Base-by-base conservation (phyloP, 2,888 invertebrate genomes). In the Euphydryas editha region DNA sequence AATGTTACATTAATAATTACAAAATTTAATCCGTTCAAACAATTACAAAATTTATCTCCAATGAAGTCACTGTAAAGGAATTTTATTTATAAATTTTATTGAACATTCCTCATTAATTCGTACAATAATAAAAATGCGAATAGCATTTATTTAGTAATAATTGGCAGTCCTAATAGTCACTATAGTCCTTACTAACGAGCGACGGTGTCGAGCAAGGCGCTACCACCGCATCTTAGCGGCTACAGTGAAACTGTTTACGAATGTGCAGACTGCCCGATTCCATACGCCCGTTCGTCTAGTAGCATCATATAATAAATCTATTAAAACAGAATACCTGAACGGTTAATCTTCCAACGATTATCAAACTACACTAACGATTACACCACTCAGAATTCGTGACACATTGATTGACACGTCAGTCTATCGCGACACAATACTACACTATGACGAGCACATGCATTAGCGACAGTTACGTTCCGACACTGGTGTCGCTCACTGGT, bases 1-100 rank as follows among this genome's bases (percentile, higher is more conserved):
- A 92, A 89, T 80, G 82, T 86, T 86, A 91, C 82, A 84, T 88
- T 85, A 84, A 85, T 91, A 88, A 88, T 91, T 90, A 92, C 90
- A 92, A 90, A 90, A 88, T 85, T 83, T 83, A 88, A 86, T 88
- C 79, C 81, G 89, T 90, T 89, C 91, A 88, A 89, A 90, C 80
- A 81, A 89, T 90, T 90, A 88, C 83, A 90, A 89, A 88, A 88
- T 74, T 76, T 84, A 62, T 66, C 61, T 59, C 65, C 62, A 59
- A 65, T 65, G 69, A 58, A 71, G 65, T 71, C 68, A 69, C 68
- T 78, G 80, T 80, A 82, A 86, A 85, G 76, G 80, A 81, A 84
- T 83, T 77, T 80, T 67, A 80, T 83, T 81, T 83, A 81, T 84
- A 84, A 80, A 83, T 77, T 79, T 78, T 75, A 74, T 80, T 69